Base-by-base conservation (phyloP, 2,113 vertebrate species). In the Siniperca chuatsi region DNA sequence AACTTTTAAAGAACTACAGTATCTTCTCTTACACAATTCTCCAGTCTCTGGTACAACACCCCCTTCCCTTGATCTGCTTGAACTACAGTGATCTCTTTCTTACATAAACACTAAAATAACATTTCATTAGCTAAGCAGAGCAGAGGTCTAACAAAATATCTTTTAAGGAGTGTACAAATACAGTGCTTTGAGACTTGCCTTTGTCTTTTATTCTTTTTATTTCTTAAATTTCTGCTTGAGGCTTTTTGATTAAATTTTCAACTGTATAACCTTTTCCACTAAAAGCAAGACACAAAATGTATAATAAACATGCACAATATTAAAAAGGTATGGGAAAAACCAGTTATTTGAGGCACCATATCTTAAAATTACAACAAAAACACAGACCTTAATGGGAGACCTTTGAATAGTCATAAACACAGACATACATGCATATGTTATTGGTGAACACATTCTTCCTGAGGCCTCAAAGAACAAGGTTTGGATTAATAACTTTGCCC, bases 11-110 rank as follows among this genome's bases (percentile, higher is more conserved):
- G 25, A 74, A 10, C 57, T 21, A n/a, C 52, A 42, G 12, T 21
- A 42, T 57, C 64, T 48, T 55, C 25, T 57, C 16, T 50, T 20
- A 33, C 52, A 67, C 48, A 64, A 35, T 33, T 12, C 35, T 67
- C 10, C 35, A 15, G 37, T 23, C 46, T 48, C 3, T 9, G 6
- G n/a, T n/a, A 3, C 58, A 48, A 15, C 50, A 29, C 42, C 33
- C n/a, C 25, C 44, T 68, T 25, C 72, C 20, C 6, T n/a, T 48
- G 12, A 18, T 65, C n/a, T 0, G 8, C 18, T 67, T 75, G 69
- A 82, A 65, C 69, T 57, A 23, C 23, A 62, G 25, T 54, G 67
- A 72, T 66, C 65, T 76, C 65, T 4, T 0, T 37, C 64, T 81
- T 67, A 77, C 33, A 75, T 80, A 80, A 84, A 81, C 8, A 40